Base-by-base conservation (phyloP, 1,140 invertebrate species). In the Eciton burchellii region DNA sequence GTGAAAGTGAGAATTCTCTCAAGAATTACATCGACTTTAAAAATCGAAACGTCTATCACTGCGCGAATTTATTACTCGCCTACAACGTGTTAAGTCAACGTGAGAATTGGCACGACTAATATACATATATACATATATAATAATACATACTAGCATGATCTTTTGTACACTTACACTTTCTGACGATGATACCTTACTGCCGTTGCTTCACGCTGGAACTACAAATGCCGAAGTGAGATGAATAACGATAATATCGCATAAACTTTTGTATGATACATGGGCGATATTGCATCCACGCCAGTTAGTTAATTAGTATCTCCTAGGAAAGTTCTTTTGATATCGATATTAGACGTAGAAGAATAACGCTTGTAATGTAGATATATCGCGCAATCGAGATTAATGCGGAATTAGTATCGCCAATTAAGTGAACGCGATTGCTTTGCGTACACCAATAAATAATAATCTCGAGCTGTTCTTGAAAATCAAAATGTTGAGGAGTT, bases 251-350 rank as follows among this genome's bases (percentile, higher is more conserved):
- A 63, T 83, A 87, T 84, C 45, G 52, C 82, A 82, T 70, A 79
- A 87, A 81, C 77, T 88, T 88, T 88, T 88, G 85, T 88, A 88
- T 84, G 26, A 87, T 86, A 84, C 43, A 54, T 68, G 19, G 26
- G 82, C 82, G 72, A 54, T 72, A 60, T 88, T 74, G 65, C 24
- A 56, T 82, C 21, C 26, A 54, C 56, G 45, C 45, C 77, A 72
- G 60, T 60, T n/a, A 68, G 59, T 43, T 57, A 60, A 54, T 35
- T 45, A 52, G 52, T 24, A 66, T 71, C 54, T 35, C 21, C 70
- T 68, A 56, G 41, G 19, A 29, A 21, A 59, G 35, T 88, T 82
- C 47, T 82, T 88, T 88, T 63, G 63, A 79, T 60, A 77, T 70
- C 26, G n/a, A 70, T 59, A 83, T 52, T 76, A 57, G 57, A 74